phyloP scores from a whole-genome alignment of 35 echinoderm and acorn worm genomes.

The Stichopus chloronotus region DNA sequence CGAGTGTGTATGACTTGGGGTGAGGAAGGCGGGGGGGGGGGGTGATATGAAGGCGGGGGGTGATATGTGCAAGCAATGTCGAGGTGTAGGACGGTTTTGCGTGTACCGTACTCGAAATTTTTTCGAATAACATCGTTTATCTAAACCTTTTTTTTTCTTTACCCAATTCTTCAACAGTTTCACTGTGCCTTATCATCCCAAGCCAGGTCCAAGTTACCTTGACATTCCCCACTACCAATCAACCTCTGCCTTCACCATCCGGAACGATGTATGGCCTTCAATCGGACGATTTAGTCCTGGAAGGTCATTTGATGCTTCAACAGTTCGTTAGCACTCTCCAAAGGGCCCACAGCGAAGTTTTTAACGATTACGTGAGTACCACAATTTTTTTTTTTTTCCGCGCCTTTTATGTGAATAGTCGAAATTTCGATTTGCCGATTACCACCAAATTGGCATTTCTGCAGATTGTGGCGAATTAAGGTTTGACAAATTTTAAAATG shows the following conservation, averaged over 20 bases:
- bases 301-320: background rate
- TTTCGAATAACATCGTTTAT: background rate
- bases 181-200: conserved; percentile 32
- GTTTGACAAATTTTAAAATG: no score
- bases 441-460: no score
- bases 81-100: no score
- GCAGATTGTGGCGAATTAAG: no score
- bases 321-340: background rate
- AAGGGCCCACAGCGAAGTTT: background rate
- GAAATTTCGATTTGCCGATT: background rate
- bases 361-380: conserved; percentile 16
- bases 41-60: background rate
- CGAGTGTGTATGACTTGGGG: no score
- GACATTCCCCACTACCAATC: conserved; percentile 15
- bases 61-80: background rate
- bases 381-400: background rate
- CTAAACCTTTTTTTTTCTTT: background rate
- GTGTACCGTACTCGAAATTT: background rate
- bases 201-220: conserved; percentile 22
- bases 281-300: background rate
- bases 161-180: background rate
- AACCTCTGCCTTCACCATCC: conserved; percentile 23
- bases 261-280: background rate
- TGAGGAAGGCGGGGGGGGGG: background rate
- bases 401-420: background rate